phyloP scores from a whole-genome alignment of 2,797 vertebrate genomes.

The Poeciliopsis infans region DNA sequence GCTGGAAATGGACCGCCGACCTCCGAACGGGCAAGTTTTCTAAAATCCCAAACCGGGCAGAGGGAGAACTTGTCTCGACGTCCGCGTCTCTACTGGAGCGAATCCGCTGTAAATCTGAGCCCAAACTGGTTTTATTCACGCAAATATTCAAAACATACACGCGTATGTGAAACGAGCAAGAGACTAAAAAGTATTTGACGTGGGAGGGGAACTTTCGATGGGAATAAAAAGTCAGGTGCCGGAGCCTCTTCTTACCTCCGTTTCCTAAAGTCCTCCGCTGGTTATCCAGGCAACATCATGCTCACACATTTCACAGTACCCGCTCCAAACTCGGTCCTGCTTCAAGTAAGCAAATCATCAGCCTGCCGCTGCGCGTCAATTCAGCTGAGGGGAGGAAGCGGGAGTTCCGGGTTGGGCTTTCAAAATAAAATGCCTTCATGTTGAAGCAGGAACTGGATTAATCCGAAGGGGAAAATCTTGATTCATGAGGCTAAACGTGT shows the following conservation, averaged over 20 bases:
- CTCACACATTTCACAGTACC: constrained; percentile 90
- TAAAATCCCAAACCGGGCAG: constrained; percentile 31
- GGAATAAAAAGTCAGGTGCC: constrained; percentile 30
- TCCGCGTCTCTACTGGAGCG: constrained; percentile 17
- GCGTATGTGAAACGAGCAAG: constrained; percentile 1
- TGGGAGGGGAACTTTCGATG: background rate
- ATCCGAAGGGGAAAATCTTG: background rate
- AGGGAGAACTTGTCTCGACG: constrained; percentile 45
- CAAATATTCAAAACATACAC: background rate
- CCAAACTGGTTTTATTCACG: constrained; percentile 4
- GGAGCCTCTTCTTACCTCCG: constrained; percentile 73
- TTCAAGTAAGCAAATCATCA: constrained; percentile 89
- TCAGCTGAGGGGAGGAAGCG: fast-evolving
- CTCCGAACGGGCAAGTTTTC: constrained; percentile 57
- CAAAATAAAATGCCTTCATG: constrained; percentile 57
- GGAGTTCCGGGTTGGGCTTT: constrained; percentile 30
- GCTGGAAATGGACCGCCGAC: constrained; percentile 18
- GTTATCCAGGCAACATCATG: constrained; percentile 83
- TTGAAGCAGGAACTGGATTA: background rate
- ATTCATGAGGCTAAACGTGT: background rate
- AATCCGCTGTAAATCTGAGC: constrained; percentile 4
- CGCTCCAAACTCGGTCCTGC: constrained; percentile 89
- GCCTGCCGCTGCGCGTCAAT: constrained; percentile 63
- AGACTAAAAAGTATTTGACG: constrained; percentile 51
- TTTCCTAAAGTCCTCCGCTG: constrained; percentile 72